These are phyloP conservation scores for Sarcophaga caerulescens DNA, from an alignment of 2,888 invertebrate species.

Conservation along the genomic window DNA sequence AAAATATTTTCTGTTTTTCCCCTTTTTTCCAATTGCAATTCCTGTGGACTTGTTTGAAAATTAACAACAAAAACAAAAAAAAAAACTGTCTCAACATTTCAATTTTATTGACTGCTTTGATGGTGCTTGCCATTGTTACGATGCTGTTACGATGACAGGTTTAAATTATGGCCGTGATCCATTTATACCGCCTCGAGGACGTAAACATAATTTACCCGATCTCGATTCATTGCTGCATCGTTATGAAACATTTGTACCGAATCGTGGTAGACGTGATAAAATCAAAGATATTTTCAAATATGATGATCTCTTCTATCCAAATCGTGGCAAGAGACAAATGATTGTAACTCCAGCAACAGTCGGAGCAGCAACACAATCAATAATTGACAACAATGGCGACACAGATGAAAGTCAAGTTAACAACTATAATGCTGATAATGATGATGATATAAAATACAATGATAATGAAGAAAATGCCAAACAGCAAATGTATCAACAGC, in stretches of 20 bases:
- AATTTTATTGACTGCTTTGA: slow-evolving; percentile 39
- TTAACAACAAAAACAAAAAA: no score
- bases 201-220: slow-evolving; percentile 76
- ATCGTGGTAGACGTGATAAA: slow-evolving; percentile 80
- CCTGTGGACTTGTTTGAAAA: no score
- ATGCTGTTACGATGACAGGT: slow-evolving; percentile 45
- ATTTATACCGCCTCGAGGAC: slow-evolving; percentile 80
- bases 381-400: slow-evolving; percentile 29
- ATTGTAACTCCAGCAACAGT: slow-evolving; percentile 25
- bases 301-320: slow-evolving; percentile 80
- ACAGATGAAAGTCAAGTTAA: slow-evolving; percentile 49
- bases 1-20: not conserved
- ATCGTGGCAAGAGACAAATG: slow-evolving; percentile 78
- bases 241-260: slow-evolving; percentile 79
- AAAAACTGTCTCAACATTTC: slow-evolving; percentile 5
- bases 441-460: slow-evolving; percentile 14
- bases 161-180: slow-evolving; percentile 72
- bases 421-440: slow-evolving; percentile 26
- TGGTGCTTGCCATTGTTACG: not conserved
- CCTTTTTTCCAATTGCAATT: not conserved
- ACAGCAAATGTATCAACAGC: slow-evolving; percentile 38
- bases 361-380: not conserved
- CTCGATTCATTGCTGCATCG: slow-evolving; percentile 75
- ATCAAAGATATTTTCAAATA: slow-evolving; percentile 80
- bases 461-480: slow-evolving; percentile 29